Percentiles rank a stretch among this genome's conserved stretches.
phyloP scores from a whole-genome alignment of 2,888 invertebrate genomes.

The Priocnemis perturbator region DNA sequence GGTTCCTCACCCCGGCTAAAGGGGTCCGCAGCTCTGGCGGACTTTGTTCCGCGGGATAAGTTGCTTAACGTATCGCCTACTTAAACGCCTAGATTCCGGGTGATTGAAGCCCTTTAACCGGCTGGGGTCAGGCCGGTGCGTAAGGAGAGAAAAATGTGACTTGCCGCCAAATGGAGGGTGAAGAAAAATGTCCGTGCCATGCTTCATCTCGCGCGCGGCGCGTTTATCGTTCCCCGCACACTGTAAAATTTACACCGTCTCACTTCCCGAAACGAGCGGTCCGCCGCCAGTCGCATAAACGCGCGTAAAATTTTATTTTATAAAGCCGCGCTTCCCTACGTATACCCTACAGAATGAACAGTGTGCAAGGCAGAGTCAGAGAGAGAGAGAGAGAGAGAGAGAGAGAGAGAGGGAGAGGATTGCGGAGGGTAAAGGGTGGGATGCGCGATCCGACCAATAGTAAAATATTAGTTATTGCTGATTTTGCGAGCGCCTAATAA shows the following conservation, averaged over 20 bases:
- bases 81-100: background rate
- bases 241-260: constrained; percentile 66
- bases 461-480: constrained; percentile 66
- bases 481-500: constrained; percentile 64
- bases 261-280: constrained; percentile 59
- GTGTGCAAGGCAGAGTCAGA: no score
- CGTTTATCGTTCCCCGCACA: constrained; percentile 59
- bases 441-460: constrained; percentile 38
- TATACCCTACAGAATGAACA: no score
- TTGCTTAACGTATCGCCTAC: constrained; percentile 1
- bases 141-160: constrained; percentile 33
- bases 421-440: no score
- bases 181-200: constrained; percentile 58
- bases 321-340: constrained; percentile 30
- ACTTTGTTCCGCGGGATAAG: no score
- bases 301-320: constrained; percentile 64
- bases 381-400: background rate
- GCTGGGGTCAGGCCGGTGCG: no score
- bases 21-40: background rate
- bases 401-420: background rate
- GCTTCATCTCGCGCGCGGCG: constrained; percentile 56
- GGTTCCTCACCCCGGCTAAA: constrained; percentile 10
- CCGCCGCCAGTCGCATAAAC: constrained; percentile 54
- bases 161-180: constrained; percentile 51
- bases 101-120: no score